Percentiles rank a stretch among this genome's conserved stretches.
Evolutionary conservation across 2,888 invertebrate species (phyloP).

Genomic region (Polyommatus iphigenia): DNA sequence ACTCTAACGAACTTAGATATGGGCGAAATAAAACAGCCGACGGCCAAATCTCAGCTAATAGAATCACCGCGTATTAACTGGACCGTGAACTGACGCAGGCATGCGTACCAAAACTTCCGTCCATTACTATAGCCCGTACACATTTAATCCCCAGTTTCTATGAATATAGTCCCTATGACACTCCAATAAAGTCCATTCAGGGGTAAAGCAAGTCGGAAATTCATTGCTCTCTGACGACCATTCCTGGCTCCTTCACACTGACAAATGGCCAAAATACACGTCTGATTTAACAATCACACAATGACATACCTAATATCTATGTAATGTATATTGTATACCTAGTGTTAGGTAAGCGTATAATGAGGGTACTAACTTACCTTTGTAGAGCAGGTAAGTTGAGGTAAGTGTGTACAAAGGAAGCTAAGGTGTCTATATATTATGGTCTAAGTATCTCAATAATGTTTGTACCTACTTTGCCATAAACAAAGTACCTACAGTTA

Average conservation of each 20-base stretch:
- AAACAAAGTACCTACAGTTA: too few relatives aligned
- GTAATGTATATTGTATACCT: neutral
- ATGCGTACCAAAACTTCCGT: constrained; percentile 43
- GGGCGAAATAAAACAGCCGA: neutral
- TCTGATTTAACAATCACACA: constrained; percentile 44
- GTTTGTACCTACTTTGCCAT: too few relatives aligned
- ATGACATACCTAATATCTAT: constrained; percentile 35
- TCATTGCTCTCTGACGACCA: constrained; percentile 50
- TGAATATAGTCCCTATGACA: neutral
- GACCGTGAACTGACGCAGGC: constrained; percentile 37
- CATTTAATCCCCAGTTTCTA: neutral
- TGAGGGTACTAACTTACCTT: neutral
- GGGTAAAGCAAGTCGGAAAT: constrained; percentile 34
- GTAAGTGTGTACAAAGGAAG: too few relatives aligned
- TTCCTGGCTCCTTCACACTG: constrained; percentile 49
- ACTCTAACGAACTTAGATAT: neutral
- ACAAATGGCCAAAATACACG: constrained; percentile 50
- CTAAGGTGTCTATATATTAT: too few relatives aligned
- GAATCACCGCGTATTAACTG: constrained; percentile 22
- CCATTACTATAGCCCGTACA: constrained; percentile 42
- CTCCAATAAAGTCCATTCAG: neutral
- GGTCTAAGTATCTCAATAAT: too few relatives aligned
- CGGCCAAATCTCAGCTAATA: constrained; percentile 7
- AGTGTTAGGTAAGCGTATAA: neutral
- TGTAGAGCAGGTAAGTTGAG: too few relatives aligned